Conservation (phyloP, 2,797 vertebrate genomes). For the Nannoperca australis region DNA sequence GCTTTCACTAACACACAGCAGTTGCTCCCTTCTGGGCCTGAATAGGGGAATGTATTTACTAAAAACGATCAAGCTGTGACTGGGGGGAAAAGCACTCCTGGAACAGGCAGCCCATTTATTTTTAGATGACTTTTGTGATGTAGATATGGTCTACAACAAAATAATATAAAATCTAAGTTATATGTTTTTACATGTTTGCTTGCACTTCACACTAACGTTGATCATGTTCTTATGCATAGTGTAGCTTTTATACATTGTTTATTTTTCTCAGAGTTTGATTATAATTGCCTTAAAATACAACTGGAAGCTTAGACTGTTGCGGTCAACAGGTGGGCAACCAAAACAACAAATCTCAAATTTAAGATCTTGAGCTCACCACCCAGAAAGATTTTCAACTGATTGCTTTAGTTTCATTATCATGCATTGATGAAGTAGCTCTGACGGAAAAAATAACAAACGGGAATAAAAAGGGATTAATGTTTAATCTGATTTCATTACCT, state of each 20-base stretch:
- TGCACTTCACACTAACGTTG: not conserved
- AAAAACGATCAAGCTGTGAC: conserved; percentile 47
- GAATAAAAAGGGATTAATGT: not conserved
- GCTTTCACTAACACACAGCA: conserved; percentile 50
- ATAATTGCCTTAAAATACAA: not conserved
- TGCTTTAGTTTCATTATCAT: conserved; percentile 1
- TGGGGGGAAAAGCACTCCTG: conserved; percentile 10
- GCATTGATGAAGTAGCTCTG: not conserved
- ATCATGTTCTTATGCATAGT: not conserved
- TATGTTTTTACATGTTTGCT: conserved; percentile 27
- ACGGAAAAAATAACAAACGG: not conserved
- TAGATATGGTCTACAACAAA: conserved; percentile 3
- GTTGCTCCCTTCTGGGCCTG: conserved; percentile 35
- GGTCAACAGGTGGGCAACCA: not conserved
- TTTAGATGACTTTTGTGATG: conserved; percentile 28
- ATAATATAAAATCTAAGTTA: conserved; percentile 3
- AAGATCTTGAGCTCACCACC: conserved; percentile 5
- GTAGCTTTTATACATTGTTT: not conserved
- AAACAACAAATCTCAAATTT: conserved; percentile 13
- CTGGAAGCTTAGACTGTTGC: not conserved
- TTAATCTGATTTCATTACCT: conserved; percentile 8
- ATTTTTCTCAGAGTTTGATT: not conserved
- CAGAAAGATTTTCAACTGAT: not conserved
- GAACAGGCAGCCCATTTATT: conserved; percentile 22
- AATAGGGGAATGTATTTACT: conserved; percentile 37